phyloP scores from a whole-genome alignment of 1,140 invertebrate species.

The Adoxophyes honmai region DNA sequence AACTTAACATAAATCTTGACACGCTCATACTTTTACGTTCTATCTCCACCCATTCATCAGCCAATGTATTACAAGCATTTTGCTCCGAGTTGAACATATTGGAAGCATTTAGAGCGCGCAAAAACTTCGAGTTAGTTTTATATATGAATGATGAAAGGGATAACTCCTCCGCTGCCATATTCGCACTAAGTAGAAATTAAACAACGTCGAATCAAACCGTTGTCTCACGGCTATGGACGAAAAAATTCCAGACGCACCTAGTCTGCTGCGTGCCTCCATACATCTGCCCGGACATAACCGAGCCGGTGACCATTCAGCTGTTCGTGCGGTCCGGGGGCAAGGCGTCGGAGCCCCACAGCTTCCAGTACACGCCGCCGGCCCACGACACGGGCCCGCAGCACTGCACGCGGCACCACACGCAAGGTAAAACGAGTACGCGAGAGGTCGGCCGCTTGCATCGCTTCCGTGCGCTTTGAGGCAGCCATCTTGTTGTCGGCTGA shows the following conservation, averaged over 20 bases:
- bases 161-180: too few species aligned
- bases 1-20: too few species aligned
- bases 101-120: too few species aligned
- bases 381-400: slow-evolving; percentile 52
- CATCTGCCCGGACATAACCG: slow-evolving; percentile 79
- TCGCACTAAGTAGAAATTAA: too few species aligned
- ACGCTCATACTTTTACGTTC: too few species aligned
- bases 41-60: too few species aligned
- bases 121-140: too few species aligned
- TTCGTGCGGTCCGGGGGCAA: slow-evolving; percentile 92
- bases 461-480: slow-evolving; percentile 3
- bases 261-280: slow-evolving; percentile 94
- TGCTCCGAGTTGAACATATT: too few species aligned
- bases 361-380: slow-evolving; percentile 85
- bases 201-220: too few species aligned
- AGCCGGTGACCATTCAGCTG: slow-evolving; percentile 86
- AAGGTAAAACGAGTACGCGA: slow-evolving; percentile 32
- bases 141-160: too few species aligned
- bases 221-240: too few species aligned
- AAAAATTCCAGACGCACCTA: slow-evolving; percentile 87
- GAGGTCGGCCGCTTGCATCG: neutral
- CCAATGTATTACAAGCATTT: too few species aligned
- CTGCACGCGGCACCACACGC: slow-evolving; percentile 52
- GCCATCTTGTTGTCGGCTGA: slow-evolving; percentile 5
- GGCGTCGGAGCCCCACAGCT: slow-evolving; percentile 91